These are phyloP conservation scores for Pharmacophagus antenor DNA, from an alignment of 2,888 invertebrate genomes.

Conservation along the genomic window DNA sequence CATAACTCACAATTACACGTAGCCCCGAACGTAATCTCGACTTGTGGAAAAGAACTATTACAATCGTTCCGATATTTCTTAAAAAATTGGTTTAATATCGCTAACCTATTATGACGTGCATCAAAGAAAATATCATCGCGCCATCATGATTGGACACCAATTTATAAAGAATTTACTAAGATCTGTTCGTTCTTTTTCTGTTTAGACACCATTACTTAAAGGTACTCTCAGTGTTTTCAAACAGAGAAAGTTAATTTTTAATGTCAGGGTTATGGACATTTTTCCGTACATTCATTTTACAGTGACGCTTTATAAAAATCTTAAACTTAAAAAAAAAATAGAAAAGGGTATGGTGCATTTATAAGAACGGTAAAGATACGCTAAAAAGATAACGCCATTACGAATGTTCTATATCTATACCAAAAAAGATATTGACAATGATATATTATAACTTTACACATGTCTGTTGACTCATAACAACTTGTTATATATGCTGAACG, in stretches of 20 bases:
- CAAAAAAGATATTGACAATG: background rate
- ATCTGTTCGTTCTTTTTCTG: too few relatives aligned
- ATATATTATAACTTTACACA: background rate
- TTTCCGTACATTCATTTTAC: background rate
- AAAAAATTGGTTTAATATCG: background rate
- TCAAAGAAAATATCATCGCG: background rate
- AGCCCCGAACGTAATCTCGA: slow-evolving; percentile 70
- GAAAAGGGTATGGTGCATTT: background rate
- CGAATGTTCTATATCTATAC: background rate
- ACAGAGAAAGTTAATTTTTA: background rate
- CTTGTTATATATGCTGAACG: too few relatives aligned
- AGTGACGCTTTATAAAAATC: background rate
- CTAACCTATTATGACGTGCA: background rate
- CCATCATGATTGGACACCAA: background rate
- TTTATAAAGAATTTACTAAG: too few relatives aligned
- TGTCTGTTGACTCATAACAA: too few relatives aligned
- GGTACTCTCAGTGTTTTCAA: too few relatives aligned
- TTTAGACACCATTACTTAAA: too few relatives aligned
- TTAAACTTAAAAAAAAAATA: background rate
- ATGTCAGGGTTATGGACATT: background rate
- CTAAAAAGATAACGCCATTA: background rate
- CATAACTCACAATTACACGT: slow-evolving; percentile 76
- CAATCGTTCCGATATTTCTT: background rate
- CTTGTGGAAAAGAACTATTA: slow-evolving; percentile 48
- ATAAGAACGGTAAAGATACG: background rate